These are phyloP conservation scores for Cuculus canorus DNA, from an alignment of 2,797 vertebrate species.

Conservation along the genomic window DNA sequence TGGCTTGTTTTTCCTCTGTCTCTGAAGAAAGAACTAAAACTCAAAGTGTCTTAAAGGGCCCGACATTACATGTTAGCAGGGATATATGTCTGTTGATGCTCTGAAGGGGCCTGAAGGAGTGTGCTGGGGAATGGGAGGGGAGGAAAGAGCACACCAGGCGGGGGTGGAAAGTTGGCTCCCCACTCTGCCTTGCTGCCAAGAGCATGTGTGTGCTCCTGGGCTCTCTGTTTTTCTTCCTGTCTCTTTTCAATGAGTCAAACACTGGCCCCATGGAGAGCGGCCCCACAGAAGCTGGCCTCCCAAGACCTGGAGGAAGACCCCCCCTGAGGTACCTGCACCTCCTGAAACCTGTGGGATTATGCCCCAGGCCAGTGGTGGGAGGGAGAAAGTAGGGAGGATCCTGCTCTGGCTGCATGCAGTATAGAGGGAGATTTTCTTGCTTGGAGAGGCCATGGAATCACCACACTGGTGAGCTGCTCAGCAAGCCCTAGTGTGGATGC, in stretches of 20 bases:
- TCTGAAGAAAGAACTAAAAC: constrained; percentile 60
- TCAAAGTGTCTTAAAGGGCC: constrained; percentile 55
- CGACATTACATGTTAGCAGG: background rate
- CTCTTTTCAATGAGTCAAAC: constrained; percentile 15
- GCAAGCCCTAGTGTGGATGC: background rate
- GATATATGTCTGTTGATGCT: background rate
- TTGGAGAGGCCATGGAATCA: background rate
- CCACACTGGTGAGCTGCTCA: background rate
- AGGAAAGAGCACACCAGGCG: constrained; percentile 3
- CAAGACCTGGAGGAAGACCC: constrained; percentile 4
- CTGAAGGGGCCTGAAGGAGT: constrained; percentile 23
- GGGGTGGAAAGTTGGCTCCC: constrained; percentile 56
- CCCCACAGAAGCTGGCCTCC: constrained; percentile 31
- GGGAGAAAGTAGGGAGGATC: constrained; percentile 13
- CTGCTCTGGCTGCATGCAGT: background rate
- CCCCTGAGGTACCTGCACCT: background rate
- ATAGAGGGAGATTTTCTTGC: background rate
- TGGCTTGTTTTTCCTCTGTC: constrained; percentile 38
- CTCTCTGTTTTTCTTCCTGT: constrained; percentile 22
- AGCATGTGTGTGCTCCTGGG: constrained; percentile 52
- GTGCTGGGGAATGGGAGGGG: background rate
- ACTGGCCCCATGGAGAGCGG: constrained; percentile 14
- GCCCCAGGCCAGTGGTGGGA: background rate
- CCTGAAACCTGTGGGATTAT: background rate
- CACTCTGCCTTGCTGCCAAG: constrained; percentile 30